Conservation (phyloP, 2,888 invertebrate genomes). For the Ophion slaviceki region DNA sequence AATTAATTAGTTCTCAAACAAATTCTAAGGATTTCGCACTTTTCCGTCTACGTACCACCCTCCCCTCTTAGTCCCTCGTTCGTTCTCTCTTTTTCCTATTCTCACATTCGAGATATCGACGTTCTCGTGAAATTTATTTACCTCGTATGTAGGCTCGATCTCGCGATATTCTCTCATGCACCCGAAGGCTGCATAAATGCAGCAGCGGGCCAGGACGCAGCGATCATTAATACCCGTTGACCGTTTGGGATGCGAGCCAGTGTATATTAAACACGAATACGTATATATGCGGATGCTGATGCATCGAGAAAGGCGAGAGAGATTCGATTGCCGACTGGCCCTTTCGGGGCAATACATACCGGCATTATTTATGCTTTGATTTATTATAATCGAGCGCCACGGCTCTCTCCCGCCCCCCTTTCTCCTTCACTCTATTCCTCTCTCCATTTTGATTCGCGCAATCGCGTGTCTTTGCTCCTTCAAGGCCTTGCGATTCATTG, state of each 20-base stretch:
- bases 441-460: conserved; percentile 27
- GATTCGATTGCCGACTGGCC: conserved; percentile 77
- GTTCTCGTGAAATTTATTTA: conserved; percentile 33
- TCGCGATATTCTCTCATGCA: conserved; percentile 56
- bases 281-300: conserved; percentile 46
- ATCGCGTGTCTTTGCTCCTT: not conserved
- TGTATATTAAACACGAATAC: conserved; percentile 62
- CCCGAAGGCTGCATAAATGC: conserved; percentile 58
- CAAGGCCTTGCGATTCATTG: not conserved
- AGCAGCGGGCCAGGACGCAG: conserved; percentile 43
- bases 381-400: conserved; percentile 83
- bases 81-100: not conserved
- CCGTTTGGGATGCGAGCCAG: conserved; percentile 70
- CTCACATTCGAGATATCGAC: conserved; percentile 1
- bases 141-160: conserved; percentile 39
- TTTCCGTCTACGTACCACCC: too few species aligned
- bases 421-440: conserved; percentile 26
- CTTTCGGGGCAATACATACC: conserved; percentile 77
- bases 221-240: conserved; percentile 78
- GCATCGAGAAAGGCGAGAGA: conserved; percentile 58
- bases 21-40: too few species aligned
- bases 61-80: not conserved
- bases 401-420: conserved; percentile 61
- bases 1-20: too few species aligned
- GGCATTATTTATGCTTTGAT: conserved; percentile 83